These are phyloP conservation scores for Pangasius sanitwongsei DNA, from an alignment of 2,797 vertebrate genomes.

Conservation along the genomic window DNA sequence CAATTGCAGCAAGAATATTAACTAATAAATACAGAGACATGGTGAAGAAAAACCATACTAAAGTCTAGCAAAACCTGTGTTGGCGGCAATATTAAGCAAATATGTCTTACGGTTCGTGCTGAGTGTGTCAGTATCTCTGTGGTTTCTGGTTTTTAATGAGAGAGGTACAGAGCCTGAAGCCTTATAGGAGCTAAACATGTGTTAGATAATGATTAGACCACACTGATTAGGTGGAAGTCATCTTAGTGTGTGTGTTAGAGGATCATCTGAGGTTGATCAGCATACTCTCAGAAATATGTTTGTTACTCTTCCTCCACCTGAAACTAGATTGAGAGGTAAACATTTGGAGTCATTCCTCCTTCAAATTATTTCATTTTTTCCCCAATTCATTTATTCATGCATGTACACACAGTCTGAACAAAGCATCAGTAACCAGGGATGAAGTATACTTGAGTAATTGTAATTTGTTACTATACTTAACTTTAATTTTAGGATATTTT, in stretches of 20 bases:
- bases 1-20: background rate
- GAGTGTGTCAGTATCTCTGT: background rate
- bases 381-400: background rate
- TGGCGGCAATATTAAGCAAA: background rate
- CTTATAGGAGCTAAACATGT: background rate
- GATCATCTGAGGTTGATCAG: background rate
- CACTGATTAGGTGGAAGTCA: background rate
- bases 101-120: background rate
- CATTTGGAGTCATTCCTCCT: background rate
- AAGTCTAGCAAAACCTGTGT: background rate
- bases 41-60: background rate
- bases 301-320: background rate
- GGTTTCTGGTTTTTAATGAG: constrained; percentile 7
- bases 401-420: background rate
- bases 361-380: background rate
- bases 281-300: background rate
- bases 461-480: background rate
- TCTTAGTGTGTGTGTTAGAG: background rate
- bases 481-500: background rate
- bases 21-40: background rate
- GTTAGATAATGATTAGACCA: background rate
- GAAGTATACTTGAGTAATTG: background rate
- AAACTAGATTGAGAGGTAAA: background rate
- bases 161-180: background rate
- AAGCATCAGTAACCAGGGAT: background rate